Percentiles rank a stretch among this genome's conserved stretches.
These are phyloP conservation scores for Stenodera caucasica DNA, from an alignment of 2,888 invertebrate genomes.

Conservation along the genomic window DNA sequence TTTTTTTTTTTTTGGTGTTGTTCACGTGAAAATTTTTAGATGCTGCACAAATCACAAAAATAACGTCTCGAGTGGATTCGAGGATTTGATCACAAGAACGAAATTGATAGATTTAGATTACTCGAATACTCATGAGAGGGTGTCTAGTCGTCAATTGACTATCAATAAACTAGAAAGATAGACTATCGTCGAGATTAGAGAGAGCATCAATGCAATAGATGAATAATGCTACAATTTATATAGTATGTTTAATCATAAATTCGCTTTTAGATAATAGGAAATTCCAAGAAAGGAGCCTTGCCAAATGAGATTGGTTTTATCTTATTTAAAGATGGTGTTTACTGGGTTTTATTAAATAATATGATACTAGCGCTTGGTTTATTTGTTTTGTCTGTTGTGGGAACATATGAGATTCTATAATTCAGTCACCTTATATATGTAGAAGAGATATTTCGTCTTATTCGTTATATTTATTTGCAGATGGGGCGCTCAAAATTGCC, in stretches of 20 bases:
- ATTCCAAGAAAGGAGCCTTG: background rate
- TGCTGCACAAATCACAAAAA: slow-evolving; percentile 3
- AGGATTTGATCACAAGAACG: slow-evolving; percentile 11
- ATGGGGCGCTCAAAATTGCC: slow-evolving; percentile 2
- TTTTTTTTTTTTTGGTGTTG: slow-evolving; percentile 13
- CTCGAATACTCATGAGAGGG: slow-evolving; percentile 16
- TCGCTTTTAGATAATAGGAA: background rate
- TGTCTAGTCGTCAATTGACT: slow-evolving; percentile 8
- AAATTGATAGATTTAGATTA: slow-evolving; percentile 25
- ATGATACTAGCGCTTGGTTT: background rate
- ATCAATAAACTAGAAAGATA: slow-evolving; percentile 11
- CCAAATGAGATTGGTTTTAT: slow-evolving; percentile 4
- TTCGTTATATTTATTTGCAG: slow-evolving; percentile 1
- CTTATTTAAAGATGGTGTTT: slow-evolving; percentile 1
- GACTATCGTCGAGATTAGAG: slow-evolving; percentile 18
- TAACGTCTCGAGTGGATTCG: background rate
- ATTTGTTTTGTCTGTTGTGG: background rate
- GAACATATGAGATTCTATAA: background rate
- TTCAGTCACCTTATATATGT: slow-evolving; percentile 3
- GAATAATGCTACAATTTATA: background rate
- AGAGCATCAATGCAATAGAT: slow-evolving; percentile 16
- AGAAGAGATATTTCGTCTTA: background rate
- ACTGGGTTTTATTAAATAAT: background rate
- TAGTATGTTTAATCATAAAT: background rate
- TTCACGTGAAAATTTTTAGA: background rate